Evolutionary conservation across 23 tunicate species (phyloP).

Genomic region (Styela plicata): DNA sequence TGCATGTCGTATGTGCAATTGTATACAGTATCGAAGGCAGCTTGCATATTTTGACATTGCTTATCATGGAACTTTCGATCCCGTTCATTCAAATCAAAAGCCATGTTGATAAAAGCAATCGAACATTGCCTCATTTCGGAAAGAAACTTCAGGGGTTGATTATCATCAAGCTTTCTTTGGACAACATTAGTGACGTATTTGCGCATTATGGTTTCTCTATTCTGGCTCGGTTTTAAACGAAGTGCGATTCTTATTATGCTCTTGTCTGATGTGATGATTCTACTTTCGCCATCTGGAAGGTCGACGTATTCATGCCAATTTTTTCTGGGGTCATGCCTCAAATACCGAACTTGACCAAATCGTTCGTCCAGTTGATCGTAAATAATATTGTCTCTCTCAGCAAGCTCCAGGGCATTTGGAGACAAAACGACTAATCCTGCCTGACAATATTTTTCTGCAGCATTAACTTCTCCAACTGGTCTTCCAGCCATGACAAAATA

Average conservation of each 20-base stretch:
- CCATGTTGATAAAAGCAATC: constrained; percentile 72
- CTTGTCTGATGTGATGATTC: constrained; percentile 15
- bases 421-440: constrained; percentile 91
- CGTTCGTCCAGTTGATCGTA: constrained; percentile 46
- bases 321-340: constrained; percentile 59
- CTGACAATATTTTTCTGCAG: constrained; percentile 93
- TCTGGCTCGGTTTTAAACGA: constrained; percentile 34
- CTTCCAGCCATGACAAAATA: constrained; percentile 96
- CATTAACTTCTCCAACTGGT: constrained; percentile 95
- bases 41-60: constrained; percentile 73
- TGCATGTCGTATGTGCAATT: constrained; percentile 39
- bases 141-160: constrained; percentile 75
- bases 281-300: constrained; percentile 40
- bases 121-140: constrained; percentile 98
- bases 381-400: constrained; percentile 62
- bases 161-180: constrained; percentile 82
- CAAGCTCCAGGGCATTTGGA: constrained; percentile 91
- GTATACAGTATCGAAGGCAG: constrained; percentile 54
- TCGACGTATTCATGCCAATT: constrained; percentile 75
- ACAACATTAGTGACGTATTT: constrained; percentile 77
- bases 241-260: constrained; percentile 36
- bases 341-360: constrained; percentile 70
- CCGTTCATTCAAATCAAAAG: constrained; percentile 65
- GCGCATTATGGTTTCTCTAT: constrained; percentile 48
- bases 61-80: constrained; percentile 66